Percentiles rank a stretch among this genome's conserved stretches.
Conservation (phyloP, 2,888 invertebrate species). For the Limnephilus lunatus region DNA sequence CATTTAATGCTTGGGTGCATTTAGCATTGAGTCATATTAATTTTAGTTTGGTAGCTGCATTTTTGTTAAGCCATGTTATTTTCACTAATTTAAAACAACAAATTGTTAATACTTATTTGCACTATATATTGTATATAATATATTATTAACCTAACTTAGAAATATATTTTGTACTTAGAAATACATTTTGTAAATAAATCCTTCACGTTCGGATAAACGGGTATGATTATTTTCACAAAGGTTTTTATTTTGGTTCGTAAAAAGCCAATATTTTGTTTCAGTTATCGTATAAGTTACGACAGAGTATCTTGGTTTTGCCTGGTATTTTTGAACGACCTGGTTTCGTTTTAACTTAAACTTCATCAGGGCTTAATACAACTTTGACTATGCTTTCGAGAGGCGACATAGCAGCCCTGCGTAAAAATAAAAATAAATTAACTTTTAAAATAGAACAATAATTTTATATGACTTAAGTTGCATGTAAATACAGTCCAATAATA, state of each 20-base stretch:
- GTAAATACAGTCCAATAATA: not conserved
- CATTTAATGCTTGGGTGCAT: not conserved
- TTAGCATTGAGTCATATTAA: not conserved
- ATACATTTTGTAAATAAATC: conserved; percentile 11
- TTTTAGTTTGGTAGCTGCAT: not conserved
- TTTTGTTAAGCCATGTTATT: not conserved
- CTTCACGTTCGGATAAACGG: conserved; percentile 43
- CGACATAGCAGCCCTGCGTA: not conserved
- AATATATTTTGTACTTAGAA: conserved; percentile 4
- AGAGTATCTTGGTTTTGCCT: too few relatives aligned
- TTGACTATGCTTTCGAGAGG: not conserved
- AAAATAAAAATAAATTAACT: not conserved
- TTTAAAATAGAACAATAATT: not conserved
- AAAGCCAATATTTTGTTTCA: not conserved
- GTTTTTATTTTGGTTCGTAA: not conserved
- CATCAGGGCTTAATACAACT: not conserved
- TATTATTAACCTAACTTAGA: not conserved
- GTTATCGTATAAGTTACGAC: too few relatives aligned
- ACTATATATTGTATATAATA: not conserved
- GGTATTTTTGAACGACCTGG: not conserved
- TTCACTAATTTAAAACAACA: not conserved
- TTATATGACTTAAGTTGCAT: not conserved
- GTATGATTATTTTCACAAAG: not conserved
- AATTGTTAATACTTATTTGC: not conserved
- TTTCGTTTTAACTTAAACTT: not conserved